Base-by-base conservation (phyloP, 2,888 invertebrate genomes). In the Netelia virgata region DNA sequence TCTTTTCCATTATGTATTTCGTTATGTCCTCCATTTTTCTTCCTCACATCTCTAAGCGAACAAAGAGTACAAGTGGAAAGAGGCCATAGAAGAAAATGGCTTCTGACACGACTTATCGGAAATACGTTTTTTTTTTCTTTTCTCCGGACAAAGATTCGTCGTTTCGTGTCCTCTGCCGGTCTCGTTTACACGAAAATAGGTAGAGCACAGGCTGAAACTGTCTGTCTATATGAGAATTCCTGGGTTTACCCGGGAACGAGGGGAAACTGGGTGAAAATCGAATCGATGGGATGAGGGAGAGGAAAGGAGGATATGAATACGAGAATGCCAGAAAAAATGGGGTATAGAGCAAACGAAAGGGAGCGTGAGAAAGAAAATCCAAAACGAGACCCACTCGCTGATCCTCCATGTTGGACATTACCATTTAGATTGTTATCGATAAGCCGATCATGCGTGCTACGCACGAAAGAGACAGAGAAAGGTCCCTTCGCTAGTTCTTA, bases 391-490 rank as follows among this genome's bases (percentile, higher is more conserved):
- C 75, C 20, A 79, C 72, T 85, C 82, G 57, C 74, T 74, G 83
- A 84, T 83, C 78, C 86, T 83, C 68, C 82, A 55, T 57, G 66
- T 82, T 53, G 74, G 66, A 86, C 83, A 90, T 88, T 89, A 89
- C 86, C 89, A 88, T 90, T 89, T 90, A 88, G 87, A 88, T 87
- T 87, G 87, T 86, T 84, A 82, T 85, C 84, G 87, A 87, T 88
- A 85, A 88, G 77, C 87, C 82, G 66, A 5, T 63, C 75, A 55
- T 36, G 64, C 50, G 55, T 47, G 64, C 57, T 63, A n/a, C 61
- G 63, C 47, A 69, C 43, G 61, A 20, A 61, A 63, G 69, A 69
- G 53, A 36, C 23, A 50, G 63, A 66, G 47, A 41, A 68, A 75
- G 10, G 36, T 18, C 55, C 73, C 77, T 72, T 73, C 23, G n/a